phyloP scores from a whole-genome alignment of 2,113 vertebrate genomes.

The Lepus europaeus region DNA sequence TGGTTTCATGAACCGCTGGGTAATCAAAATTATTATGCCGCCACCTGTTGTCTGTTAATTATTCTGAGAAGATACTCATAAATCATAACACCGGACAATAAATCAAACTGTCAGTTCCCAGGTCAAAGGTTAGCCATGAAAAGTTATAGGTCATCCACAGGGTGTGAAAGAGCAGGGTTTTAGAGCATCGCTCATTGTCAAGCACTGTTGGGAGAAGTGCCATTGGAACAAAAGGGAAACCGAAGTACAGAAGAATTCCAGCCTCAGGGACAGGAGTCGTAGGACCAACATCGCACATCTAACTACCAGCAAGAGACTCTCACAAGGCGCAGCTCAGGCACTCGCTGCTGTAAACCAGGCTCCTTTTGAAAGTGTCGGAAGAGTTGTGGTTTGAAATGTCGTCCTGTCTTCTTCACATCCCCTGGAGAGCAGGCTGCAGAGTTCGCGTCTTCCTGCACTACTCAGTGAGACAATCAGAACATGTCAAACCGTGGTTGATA shows the following conservation, averaged over 20 bases:
- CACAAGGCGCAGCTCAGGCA: slow-evolving; percentile 84
- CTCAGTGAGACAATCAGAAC: slow-evolving; percentile 26
- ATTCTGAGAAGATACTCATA: slow-evolving; percentile 98
- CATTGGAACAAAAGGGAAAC: slow-evolving; percentile 95
- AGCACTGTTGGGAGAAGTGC: slow-evolving; percentile 93
- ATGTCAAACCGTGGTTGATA: background rate
- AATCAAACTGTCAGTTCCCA: slow-evolving; percentile 98
- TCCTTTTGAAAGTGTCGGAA: slow-evolving; percentile 79
- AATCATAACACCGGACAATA: slow-evolving; percentile 99
- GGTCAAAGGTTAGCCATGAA: slow-evolving; percentile 95
- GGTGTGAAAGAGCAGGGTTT: slow-evolving; percentile 95
- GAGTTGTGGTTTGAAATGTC: slow-evolving; percentile 44
- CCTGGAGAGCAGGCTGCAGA: background rate
- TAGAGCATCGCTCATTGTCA: slow-evolving; percentile 98
- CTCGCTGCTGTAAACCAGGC: slow-evolving; percentile 85
- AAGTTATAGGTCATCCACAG: slow-evolving; percentile 96
- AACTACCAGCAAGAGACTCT: slow-evolving; percentile 90
- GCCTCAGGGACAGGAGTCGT: slow-evolving; percentile 92
- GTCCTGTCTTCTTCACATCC: background rate
- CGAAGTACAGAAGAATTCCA: slow-evolving; percentile 93
- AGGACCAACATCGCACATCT: slow-evolving; percentile 92
- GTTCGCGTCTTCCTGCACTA: background rate
- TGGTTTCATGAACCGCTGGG: slow-evolving; percentile 92
- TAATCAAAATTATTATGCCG: slow-evolving; percentile 94
- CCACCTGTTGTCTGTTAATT: slow-evolving; percentile 99